Percentiles rank a stretch among this genome's conserved stretches.
Evolutionary conservation across 2,113 vertebrate genomes (phyloP).

Genomic region (Alces alces): DNA sequence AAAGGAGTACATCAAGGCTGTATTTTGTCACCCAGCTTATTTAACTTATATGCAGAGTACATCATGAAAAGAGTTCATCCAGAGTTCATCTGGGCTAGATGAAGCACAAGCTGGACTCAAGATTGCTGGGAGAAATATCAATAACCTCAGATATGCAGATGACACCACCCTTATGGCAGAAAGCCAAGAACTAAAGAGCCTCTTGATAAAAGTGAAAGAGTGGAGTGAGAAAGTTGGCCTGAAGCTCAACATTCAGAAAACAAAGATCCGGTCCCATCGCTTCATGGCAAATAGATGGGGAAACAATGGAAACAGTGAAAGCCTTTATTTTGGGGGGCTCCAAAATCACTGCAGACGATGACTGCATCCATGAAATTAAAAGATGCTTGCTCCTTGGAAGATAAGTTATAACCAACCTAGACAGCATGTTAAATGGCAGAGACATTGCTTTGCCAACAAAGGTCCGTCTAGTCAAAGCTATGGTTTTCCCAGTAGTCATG

Average conservation of each 20-base stretch:
- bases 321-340: not conserved
- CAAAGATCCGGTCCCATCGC: not conserved
- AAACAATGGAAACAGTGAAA: not conserved
- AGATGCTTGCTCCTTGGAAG: not conserved
- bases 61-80: not conserved
- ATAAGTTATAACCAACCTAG: not conserved
- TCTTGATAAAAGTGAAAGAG: not conserved
- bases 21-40: not conserved
- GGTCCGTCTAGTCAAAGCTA: not conserved
- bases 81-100: not conserved
- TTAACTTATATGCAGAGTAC: not conserved
- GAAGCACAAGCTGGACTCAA: not conserved
- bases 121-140: not conserved
- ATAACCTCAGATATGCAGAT: not conserved
- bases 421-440: not conserved
- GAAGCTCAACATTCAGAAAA: not conserved
- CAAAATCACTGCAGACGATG: not conserved
- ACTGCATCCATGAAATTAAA: not conserved
- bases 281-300: not conserved
- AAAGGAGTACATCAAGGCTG: not conserved
- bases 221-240: not conserved
- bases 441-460: not conserved
- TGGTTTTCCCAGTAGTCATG: not conserved
- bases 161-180: not conserved
- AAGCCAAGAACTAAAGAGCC: not conserved